Percentiles rank a stretch among this genome's conserved stretches.
phyloP scores from a whole-genome alignment of 2,888 invertebrate species.

The Hypomecis atomaria region DNA sequence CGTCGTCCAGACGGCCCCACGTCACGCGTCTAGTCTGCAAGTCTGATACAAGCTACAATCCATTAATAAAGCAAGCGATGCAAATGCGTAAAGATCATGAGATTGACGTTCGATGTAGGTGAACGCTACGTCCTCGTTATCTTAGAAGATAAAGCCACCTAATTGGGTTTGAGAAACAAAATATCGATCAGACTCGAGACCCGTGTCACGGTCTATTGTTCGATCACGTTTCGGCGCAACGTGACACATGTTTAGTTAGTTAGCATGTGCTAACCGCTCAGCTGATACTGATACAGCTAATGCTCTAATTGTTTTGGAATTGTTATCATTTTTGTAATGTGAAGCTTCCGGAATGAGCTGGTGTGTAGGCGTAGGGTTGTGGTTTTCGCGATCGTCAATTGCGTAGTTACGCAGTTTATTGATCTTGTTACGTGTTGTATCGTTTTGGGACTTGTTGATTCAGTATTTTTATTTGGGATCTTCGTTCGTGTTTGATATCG shows the following conservation, averaged over 20 bases:
- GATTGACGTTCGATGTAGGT: conserved; percentile 5
- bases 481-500: background rate
- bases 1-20: conserved; percentile 44
- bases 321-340: conserved; percentile 11
- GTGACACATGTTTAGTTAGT: conserved; percentile 41
- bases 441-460: conserved; percentile 8
- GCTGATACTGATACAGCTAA: conserved; percentile 16
- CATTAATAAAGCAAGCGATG: conserved; percentile 31
- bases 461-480: conserved; percentile 2
- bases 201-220: conserved; percentile 28
- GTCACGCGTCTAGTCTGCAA: conserved; percentile 47
- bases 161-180: conserved; percentile 21
- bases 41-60: conserved; percentile 22
- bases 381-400: background rate
- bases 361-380: background rate
- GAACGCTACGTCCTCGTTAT: conserved; percentile 4
- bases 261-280: conserved; percentile 7
- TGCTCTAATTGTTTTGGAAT: conserved; percentile 16
- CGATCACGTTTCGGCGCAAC: conserved; percentile 49
- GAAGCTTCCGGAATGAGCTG: conserved; percentile 10
- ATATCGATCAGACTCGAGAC: conserved; percentile 29
- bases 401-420: conserved; percentile 20
- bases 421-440: conserved; percentile 1
- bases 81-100: conserved; percentile 15
- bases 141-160: background rate